Percentiles rank a stretch among this genome's conserved stretches.
Evolutionary conservation across 2,113 vertebrate genomes (phyloP).

Genomic region (Siniperca knerii): DNA sequence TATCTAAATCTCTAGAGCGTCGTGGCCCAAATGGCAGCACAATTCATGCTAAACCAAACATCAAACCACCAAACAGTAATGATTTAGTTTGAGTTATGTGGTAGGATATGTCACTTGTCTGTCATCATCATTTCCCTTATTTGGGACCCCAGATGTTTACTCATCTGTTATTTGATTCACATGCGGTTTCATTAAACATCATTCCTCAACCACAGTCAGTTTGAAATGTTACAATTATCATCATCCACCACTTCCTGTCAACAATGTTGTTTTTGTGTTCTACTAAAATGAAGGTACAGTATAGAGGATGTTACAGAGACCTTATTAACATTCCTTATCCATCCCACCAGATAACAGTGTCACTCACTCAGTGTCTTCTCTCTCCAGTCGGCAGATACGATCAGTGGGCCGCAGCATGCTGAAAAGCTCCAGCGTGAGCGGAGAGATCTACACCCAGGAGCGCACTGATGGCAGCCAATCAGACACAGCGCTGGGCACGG

Average conservation of each 20-base stretch:
- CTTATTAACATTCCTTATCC: neutral
- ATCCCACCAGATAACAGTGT: neutral
- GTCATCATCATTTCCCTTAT: constrained; percentile 16
- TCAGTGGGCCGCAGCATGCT: constrained; percentile 91
- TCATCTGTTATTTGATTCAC: neutral
- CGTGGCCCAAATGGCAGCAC: neutral
- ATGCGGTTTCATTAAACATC: constrained; percentile 33
- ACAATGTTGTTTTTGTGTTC: constrained; percentile 2
- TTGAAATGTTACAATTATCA: neutral
- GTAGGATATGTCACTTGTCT: neutral
- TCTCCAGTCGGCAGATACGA: constrained; percentile 91
- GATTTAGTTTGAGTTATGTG: neutral
- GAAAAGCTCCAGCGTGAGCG: constrained; percentile 98
- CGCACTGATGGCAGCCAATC: constrained; percentile 98
- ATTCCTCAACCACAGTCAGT: neutral
- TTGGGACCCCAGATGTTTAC: neutral
- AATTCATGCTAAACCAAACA: neutral
- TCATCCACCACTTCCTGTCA: neutral
- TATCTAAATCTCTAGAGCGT: neutral
- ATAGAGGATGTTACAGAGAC: neutral
- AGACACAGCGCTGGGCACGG: constrained; percentile 94
- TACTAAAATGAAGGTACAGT: constrained; percentile 49
- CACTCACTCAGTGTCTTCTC: neutral
- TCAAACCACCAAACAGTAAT: neutral
- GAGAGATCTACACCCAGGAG: constrained; percentile 95